A percentile compares a stretch with the other conserved stretches of the same genome.
phyloP scores from a whole-genome alignment of 2,113 vertebrate genomes.

The Chaetorhynchus papuensis region DNA sequence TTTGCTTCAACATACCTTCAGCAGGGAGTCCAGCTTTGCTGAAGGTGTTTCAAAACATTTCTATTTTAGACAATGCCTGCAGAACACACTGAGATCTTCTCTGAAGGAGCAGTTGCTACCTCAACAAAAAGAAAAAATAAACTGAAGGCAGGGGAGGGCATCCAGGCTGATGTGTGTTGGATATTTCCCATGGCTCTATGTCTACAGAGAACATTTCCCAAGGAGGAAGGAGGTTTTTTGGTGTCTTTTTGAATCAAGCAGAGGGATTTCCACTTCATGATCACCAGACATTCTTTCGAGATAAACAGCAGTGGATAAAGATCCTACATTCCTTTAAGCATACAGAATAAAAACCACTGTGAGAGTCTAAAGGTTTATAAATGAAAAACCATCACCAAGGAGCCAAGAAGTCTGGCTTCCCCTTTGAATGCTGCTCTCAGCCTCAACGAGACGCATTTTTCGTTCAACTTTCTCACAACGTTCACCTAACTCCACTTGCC shows the following conservation, averaged over 20 bases:
- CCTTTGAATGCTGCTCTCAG: background rate
- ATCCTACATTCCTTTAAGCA: background rate
- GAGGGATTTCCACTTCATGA: background rate
- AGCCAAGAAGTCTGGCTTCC: slow-evolving; percentile 14
- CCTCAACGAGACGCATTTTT: background rate
- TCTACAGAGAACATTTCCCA: background rate
- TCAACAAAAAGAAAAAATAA: background rate
- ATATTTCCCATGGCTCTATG: background rate
- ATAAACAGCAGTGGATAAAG: slow-evolving; percentile 19
- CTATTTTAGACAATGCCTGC: background rate
- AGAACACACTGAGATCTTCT: background rate
- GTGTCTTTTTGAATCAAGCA: background rate
- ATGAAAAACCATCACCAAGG: background rate
- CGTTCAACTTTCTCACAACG: background rate
- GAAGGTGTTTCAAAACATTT: background rate
- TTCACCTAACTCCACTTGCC: slow-evolving; percentile 37
- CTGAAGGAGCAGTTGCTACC: background rate
- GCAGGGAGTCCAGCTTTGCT: background rate
- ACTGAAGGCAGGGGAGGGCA: accelerated
- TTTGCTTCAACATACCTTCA: background rate
- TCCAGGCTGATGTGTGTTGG: background rate
- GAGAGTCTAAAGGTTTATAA: slow-evolving; percentile 4
- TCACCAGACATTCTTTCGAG: background rate
- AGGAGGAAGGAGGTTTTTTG: background rate
- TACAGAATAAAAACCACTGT: background rate